Percentiles rank a stretch among this genome's conserved stretches.
phyloP scores from a whole-genome alignment of 2,888 invertebrate species.

The Thereva nobilitata region DNA sequence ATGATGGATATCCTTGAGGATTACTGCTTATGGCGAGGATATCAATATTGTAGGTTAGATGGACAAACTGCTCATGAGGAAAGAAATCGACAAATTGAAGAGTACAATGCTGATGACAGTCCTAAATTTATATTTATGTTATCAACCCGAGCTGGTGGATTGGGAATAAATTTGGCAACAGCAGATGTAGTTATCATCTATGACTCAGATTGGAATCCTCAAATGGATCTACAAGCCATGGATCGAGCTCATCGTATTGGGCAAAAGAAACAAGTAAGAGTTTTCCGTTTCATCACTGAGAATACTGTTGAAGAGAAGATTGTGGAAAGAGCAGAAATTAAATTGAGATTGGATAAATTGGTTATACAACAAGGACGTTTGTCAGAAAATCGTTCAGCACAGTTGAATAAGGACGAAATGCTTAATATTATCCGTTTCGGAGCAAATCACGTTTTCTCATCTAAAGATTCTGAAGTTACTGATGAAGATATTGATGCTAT shows the following conservation, averaged over 20 bases:
- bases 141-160: constrained; percentile 96
- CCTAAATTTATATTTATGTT: constrained; percentile 97
- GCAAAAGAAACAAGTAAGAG: constrained; percentile 91
- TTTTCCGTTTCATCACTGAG: constrained; percentile 95
- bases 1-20: constrained; percentile 96
- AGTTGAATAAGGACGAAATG: constrained; percentile 98
- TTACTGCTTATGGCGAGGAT: constrained; percentile 88
- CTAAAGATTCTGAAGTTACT: constrained; percentile 94
- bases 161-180: constrained; percentile 96
- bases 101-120: constrained; percentile 88
- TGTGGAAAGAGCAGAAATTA: constrained; percentile 96
- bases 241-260: constrained; percentile 99
- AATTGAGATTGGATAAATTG: constrained; percentile 90
- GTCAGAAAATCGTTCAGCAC: constrained; percentile 82
- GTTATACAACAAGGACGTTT: constrained; percentile 98
- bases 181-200: constrained; percentile 97
- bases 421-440: constrained; percentile 98
- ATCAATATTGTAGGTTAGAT: constrained; percentile 86
- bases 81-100: constrained; percentile 91
- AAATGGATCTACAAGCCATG: constrained; percentile 96
- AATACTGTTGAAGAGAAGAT: constrained; percentile 99
- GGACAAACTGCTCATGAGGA: constrained; percentile 98
- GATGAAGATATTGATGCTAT: constrained; percentile 98
- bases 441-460: constrained; percentile 98
- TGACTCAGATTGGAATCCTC: constrained; percentile 99